Base-by-base conservation (phyloP, 1,140 invertebrate genomes). In the Orchesella cincta region DNA sequence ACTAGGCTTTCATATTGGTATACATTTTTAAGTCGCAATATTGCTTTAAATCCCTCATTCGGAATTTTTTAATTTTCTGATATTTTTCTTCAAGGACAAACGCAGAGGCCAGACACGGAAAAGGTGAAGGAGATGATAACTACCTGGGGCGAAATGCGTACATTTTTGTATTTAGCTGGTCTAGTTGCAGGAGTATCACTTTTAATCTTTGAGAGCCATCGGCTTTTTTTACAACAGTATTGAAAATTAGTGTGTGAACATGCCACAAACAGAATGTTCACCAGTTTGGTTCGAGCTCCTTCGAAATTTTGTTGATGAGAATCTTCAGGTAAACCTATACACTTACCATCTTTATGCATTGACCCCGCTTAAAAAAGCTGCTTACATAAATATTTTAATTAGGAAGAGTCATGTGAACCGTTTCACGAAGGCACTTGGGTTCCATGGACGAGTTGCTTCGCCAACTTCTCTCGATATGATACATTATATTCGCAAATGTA, bases 371-470 rank as follows among this genome's bases (percentile, higher is more conserved):
- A 12, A 71, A 71, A 71, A 16, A n/a, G n/a, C n/a, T n/a, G n/a
- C n/a, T 23, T 23, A 64, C 28, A n/a, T 23, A 5, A 26, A 5
- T 73, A n/a, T 39, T 51, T 36, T 73, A n/a, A 39, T 8, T 74
- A 77, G 93, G 92, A 81, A 86, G 93, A 14, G 93, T 95, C 73
- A 85, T n/a, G n/a, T 95, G 14, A 96, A 95, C 83, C 87, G 93
- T 74, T 94, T 94, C 86, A 92, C 92, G 0, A 93, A 94, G 85
- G 94, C 36, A 96, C 83, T 90, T 95, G 85, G 93, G 93, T 18
- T 89, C 91, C 0, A 90, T 96, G 81, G 96, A 97, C 84, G 95
- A 98, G 85, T 84, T 92, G 0, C 85, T 98, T 18, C 95, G 95
- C 86, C 88, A 64, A 88, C 90, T 5, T 88, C 92, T 74, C 87